Conservation (phyloP, 2,113 vertebrate genomes). For the Sinocyclocheilus anophthalmus region DNA sequence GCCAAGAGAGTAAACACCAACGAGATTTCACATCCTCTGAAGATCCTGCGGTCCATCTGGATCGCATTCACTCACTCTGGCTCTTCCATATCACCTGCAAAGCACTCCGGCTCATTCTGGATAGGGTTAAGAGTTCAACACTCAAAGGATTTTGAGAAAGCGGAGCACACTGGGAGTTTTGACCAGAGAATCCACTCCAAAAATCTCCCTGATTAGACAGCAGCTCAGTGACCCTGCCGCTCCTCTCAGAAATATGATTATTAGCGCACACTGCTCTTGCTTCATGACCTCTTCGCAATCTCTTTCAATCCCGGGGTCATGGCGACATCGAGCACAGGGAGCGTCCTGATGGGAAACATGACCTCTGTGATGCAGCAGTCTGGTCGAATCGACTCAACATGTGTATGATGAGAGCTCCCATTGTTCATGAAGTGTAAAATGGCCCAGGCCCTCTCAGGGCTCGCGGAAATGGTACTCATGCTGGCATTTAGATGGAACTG, state of each 20-base stretch:
- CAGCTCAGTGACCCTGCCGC: background rate
- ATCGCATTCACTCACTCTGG: background rate
- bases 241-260: slow-evolving; percentile 17
- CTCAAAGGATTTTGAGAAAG: slow-evolving; percentile 13
- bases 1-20: background rate
- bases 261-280: slow-evolving; percentile 13
- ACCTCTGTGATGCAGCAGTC: slow-evolving; percentile 36
- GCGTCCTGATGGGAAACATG: slow-evolving; percentile 45
- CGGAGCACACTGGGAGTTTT: background rate
- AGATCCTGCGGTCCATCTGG: background rate
- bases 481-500: slow-evolving; percentile 44
- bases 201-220: slow-evolving; percentile 35
- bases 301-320: background rate
- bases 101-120: background rate
- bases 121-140: background rate
- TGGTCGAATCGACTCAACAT: slow-evolving; percentile 41
- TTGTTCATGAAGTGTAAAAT: slow-evolving; percentile 34
- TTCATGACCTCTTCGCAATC: slow-evolving; percentile 42
- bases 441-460: slow-evolving; percentile 17
- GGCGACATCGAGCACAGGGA: background rate
- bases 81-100: background rate
- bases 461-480: slow-evolving; percentile 22
- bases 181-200: slow-evolving; percentile 13
- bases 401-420: slow-evolving; percentile 40
- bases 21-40: background rate